These are phyloP conservation scores for Eremobia ochroleuca DNA, from an alignment of 2,888 invertebrate genomes.

Conservation along the genomic window DNA sequence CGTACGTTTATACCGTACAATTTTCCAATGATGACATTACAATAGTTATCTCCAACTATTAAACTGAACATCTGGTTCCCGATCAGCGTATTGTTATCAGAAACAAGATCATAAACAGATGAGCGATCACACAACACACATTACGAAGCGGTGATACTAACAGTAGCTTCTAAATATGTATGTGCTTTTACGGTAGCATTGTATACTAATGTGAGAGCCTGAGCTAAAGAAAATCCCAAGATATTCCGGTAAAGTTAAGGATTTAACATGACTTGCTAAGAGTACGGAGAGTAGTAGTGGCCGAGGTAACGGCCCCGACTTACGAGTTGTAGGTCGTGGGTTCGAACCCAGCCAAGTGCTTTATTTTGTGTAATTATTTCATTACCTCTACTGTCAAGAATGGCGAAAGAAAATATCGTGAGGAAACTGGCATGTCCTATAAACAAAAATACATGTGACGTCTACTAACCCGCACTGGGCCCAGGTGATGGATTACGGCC, in stretches of 20 bases:
- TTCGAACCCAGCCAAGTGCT: too few species aligned
- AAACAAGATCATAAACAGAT: constrained; percentile 41
- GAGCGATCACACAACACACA: constrained; percentile 5
- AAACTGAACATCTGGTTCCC: constrained; percentile 27
- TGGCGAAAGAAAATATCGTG: too few species aligned
- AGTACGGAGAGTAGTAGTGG: too few species aligned
- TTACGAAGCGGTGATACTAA: background rate
- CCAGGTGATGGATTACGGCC: too few species aligned
- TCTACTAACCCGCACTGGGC: too few species aligned
- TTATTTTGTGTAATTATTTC: too few species aligned
- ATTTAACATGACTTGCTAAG: background rate
- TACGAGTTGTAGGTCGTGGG: too few species aligned
- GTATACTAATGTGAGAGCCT: background rate
- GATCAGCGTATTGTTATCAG: constrained; percentile 24
- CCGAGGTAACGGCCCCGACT: too few species aligned
- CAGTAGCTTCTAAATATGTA: constrained; percentile 27
- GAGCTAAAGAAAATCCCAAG: background rate
- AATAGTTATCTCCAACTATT: constrained; percentile 14
- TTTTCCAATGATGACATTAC: background rate
- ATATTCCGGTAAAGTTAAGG: background rate
- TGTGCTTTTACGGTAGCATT: constrained; percentile 14
- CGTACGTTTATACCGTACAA: background rate
- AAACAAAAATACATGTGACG: too few species aligned
- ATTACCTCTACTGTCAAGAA: too few species aligned
- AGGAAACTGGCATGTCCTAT: too few species aligned